Conservation (phyloP, 2,797 vertebrate species). For the Pachyuromys duprasi region DNA sequence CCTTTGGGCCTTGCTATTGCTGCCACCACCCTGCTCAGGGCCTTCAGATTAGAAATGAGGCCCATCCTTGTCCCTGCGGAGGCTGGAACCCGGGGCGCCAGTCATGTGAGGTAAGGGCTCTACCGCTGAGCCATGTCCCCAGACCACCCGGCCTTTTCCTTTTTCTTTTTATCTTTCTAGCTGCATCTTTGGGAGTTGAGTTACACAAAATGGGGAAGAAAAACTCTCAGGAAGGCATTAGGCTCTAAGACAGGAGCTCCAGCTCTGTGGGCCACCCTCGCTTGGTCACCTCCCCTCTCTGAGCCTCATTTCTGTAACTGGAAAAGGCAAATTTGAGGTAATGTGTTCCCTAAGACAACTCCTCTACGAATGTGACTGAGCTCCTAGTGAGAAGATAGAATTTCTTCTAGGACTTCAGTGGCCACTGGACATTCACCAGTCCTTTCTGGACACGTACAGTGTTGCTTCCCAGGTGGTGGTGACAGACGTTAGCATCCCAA, state of each 20-base stretch:
- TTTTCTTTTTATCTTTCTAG: not conserved
- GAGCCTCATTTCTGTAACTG: not conserved
- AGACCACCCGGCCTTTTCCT: not conserved
- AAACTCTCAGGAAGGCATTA: not conserved
- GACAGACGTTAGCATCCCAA: not conserved
- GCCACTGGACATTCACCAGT: not conserved
- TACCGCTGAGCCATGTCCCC: not conserved
- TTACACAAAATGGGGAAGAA: not conserved
- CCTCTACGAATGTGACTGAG: not conserved
- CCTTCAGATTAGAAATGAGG: rapidly evolving
- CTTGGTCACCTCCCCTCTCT: not conserved
- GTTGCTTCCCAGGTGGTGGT: not conserved
- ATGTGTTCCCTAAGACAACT: not conserved
- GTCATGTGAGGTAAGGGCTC: not conserved
- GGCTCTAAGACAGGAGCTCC: not conserved
- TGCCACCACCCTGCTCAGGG: not conserved
- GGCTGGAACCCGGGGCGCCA: not conserved
- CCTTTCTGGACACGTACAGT: not conserved
- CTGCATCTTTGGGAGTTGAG: not conserved
- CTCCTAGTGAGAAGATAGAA: not conserved
- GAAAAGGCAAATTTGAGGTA: not conserved
- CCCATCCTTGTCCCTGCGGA: not conserved
- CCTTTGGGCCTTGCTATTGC: not conserved
- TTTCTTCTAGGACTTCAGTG: slow-evolving; percentile 28
- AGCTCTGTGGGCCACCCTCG: not conserved